Percentiles rank a stretch among this genome's conserved stretches.
Evolutionary conservation across 2,113 vertebrate genomes (phyloP).

Genomic region (Oplegnathus fasciatus): DNA sequence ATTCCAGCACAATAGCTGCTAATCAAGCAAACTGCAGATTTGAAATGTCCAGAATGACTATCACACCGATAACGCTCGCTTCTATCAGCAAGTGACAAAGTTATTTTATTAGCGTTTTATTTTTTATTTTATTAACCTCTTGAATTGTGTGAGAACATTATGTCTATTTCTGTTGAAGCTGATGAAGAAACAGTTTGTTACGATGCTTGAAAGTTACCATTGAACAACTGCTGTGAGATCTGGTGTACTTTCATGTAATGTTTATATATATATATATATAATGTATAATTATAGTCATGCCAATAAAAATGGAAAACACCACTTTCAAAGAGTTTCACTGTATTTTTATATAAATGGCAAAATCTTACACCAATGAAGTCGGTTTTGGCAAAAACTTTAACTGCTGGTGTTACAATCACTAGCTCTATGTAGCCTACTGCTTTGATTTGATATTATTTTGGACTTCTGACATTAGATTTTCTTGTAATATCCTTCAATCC

Average conservation of each 20-base stretch:
- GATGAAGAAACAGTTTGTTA: constrained; percentile 26
- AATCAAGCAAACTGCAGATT: constrained; percentile 20
- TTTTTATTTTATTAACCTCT: too few species aligned
- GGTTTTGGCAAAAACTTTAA: too few species aligned
- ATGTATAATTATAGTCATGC: constrained; percentile 44
- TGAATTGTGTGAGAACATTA: not conserved
- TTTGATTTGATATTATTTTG: not conserved
- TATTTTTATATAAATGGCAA: not conserved
- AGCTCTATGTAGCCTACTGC: not conserved
- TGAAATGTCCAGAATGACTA: not conserved
- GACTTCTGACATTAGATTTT: not conserved
- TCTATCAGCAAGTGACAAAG: not conserved
- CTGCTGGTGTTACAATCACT: not conserved
- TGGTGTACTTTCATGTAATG: constrained; percentile 57
- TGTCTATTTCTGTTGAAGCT: constrained; percentile 14
- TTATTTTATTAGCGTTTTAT: not conserved
- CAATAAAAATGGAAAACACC: constrained; percentile 60
- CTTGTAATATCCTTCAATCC: not conserved
- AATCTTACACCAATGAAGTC: not conserved
- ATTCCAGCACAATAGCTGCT: constrained; percentile 31
- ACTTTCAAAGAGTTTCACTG: constrained; percentile 3
- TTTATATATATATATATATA: constrained; percentile 53
- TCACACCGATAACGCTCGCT: not conserved
- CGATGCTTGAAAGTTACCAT: constrained; percentile 6
- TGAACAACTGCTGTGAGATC: constrained; percentile 56